Evolutionary conservation across 2,888 invertebrate genomes (phyloP), one percentile per base, ranked within the genome.

Genomic region (Agrochola lota): DNA sequence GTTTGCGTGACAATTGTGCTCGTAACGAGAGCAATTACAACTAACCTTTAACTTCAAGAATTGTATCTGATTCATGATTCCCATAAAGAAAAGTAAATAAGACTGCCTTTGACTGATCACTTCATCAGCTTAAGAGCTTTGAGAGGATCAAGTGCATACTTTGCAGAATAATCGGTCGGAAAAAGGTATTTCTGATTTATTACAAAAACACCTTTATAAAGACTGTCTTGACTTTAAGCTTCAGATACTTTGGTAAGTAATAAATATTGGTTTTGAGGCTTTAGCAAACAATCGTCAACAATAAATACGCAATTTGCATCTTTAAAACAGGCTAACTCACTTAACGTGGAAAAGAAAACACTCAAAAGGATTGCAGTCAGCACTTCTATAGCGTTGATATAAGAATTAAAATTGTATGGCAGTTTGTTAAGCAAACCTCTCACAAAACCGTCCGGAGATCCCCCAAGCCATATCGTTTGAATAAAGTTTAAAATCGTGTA

Each of bases 261-360:
- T 73, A 81, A 88, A 90, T 88, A 89, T 90, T 89, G 85, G 81
- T 80, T 85, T 77, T 74, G 83, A 88, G 87, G 85, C 83, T 90
- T 87, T 86, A 83, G 75, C 87, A 78, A 69, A 81, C 74, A 87
- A 87, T 75, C 64, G 78, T 78, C 71, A 78, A 83, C 73, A 84
- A 55, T 83, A 78, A 85, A 86, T 71, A 76, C 62, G n/a, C 81
- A 85, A 80, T 88, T 85, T 84, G 77, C 81, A 85, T 84, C 76
- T 78, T 78, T 73, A 49, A 83, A 77, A 83, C 76, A 59, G n/a
- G 55, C 23, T 67, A 57, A 72, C 78, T 67, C 81, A 81, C 78
- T 87, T 80, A 83, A 67, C 78, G 57, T 81, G 71, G 60, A 85
- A 84, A 77, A 80, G 62, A 78, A 75, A 76, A 83, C 70, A 74